A percentile compares a stretch with the other conserved stretches of the same genome.
These are phyloP conservation scores for Acanthopagrus latus DNA, from an alignment of 2,797 vertebrate species.

Conservation along the genomic window DNA sequence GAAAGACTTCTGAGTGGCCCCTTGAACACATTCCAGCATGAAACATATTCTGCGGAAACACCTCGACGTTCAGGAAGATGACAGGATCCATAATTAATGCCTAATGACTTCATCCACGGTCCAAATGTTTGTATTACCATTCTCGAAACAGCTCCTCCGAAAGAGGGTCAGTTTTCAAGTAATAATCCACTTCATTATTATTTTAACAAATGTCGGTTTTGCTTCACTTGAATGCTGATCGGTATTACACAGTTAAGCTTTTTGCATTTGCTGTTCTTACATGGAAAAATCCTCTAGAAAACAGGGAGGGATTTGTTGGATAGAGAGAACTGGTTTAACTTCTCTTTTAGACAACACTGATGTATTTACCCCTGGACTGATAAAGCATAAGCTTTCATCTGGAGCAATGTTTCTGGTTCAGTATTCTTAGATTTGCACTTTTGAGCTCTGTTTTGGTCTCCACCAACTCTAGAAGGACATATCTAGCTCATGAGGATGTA, in stretches of 20 bases:
- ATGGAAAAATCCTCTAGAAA: constrained; percentile 1
- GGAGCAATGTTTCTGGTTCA: background rate
- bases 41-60: constrained; percentile 32
- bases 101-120: constrained; percentile 32
- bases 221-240: constrained; percentile 23
- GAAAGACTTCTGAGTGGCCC: constrained; percentile 64
- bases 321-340: background rate
- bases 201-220: constrained; percentile 23
- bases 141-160: constrained; percentile 1
- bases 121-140: constrained; percentile 16
- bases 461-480: background rate
- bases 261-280: constrained; percentile 23
- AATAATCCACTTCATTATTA: constrained; percentile 16
- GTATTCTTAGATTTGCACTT: background rate
- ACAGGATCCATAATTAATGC: constrained; percentile 44
- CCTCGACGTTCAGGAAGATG: constrained; percentile 9
- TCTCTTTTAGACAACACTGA: no score
- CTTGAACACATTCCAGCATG: constrained; percentile 67
- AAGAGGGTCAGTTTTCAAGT: constrained; percentile 13
- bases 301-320: background rate
- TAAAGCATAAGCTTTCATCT: background rate
- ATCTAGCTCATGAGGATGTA: no score
- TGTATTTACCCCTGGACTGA: no score
- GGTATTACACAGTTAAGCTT: constrained; percentile 4
- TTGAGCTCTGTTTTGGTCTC: background rate